Conservation (phyloP, 1,140 invertebrate species). For the Heliothis subflexa region DNA sequence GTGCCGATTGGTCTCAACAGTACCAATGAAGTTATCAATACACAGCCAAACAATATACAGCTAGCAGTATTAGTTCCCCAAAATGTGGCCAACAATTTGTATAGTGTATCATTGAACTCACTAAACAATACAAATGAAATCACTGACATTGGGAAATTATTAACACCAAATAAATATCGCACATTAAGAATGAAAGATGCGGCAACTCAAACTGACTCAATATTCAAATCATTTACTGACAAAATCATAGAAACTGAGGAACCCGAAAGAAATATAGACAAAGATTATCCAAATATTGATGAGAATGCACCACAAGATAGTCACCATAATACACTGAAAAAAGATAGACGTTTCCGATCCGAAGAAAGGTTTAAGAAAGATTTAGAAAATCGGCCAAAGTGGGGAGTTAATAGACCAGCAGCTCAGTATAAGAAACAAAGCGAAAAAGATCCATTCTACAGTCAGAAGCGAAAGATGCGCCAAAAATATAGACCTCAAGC, state of each 20-base stretch:
- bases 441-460: conserved; percentile 91
- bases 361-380: conserved; percentile 85
- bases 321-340: conserved; percentile 76
- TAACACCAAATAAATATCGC: conserved; percentile 89
- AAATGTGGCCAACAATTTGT: conserved; percentile 76
- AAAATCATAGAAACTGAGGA: conserved; percentile 69
- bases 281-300: conserved; percentile 81
- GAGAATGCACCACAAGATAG: conserved; percentile 83
- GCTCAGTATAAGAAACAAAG: conserved; percentile 92
- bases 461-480: conserved; percentile 88
- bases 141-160: conserved; percentile 78
- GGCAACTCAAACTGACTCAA: conserved; percentile 89
- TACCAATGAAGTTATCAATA: conserved; percentile 74
- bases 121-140: conserved; percentile 65
- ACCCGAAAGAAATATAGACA: conserved; percentile 68
- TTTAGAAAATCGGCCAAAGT: conserved; percentile 88
- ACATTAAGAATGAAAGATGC: conserved; percentile 86
- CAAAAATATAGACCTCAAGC: conserved; percentile 85
- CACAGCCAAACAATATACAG: conserved; percentile 81
- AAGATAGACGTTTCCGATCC: conserved; percentile 84
- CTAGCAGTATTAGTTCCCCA: conserved; percentile 87
- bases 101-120: conserved; percentile 77
- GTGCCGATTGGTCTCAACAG: conserved; percentile 80
- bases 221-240: conserved; percentile 59
- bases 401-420: conserved; percentile 89